Conservation (phyloP, 2,797 vertebrate genomes). For the Epinephelus coioides region DNA sequence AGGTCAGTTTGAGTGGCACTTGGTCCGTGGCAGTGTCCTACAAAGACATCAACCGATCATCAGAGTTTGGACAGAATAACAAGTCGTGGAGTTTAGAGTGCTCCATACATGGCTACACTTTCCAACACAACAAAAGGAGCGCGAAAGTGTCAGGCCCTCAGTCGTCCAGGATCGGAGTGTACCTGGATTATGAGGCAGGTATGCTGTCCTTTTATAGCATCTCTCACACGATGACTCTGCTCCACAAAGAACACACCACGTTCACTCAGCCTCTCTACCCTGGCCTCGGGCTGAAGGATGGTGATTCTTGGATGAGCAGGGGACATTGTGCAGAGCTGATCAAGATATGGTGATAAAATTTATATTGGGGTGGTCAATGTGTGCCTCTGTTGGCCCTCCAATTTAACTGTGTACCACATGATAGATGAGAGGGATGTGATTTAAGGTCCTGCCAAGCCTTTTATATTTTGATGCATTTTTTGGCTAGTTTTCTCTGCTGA, state of each 20-base stretch:
- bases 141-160: accelerated
- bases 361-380: too few species aligned
- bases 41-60: slow-evolving; percentile 5
- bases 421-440: too few species aligned
- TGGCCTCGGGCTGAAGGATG: background rate
- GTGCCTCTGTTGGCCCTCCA: too few species aligned
- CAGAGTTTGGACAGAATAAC: slow-evolving; percentile 26
- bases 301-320: accelerated
- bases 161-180: background rate
- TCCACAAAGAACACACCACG: background rate
- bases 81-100: slow-evolving; percentile 45
- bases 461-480: too few species aligned
- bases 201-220: slow-evolving; percentile 38
- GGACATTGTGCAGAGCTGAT: background rate
- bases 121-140: accelerated
- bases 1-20: slow-evolving; percentile 6
- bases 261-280: slow-evolving; percentile 49
- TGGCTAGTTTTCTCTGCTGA: too few species aligned
- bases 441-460: too few species aligned
- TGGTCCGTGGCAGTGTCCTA: slow-evolving; percentile 38
- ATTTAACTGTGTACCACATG: too few species aligned
- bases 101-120: accelerated
- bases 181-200: slow-evolving; percentile 16
- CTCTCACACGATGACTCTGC: slow-evolving; percentile 22
- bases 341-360: background rate